Conservation (phyloP, 2,888 invertebrate species). For the Operophtera brumata region DNA sequence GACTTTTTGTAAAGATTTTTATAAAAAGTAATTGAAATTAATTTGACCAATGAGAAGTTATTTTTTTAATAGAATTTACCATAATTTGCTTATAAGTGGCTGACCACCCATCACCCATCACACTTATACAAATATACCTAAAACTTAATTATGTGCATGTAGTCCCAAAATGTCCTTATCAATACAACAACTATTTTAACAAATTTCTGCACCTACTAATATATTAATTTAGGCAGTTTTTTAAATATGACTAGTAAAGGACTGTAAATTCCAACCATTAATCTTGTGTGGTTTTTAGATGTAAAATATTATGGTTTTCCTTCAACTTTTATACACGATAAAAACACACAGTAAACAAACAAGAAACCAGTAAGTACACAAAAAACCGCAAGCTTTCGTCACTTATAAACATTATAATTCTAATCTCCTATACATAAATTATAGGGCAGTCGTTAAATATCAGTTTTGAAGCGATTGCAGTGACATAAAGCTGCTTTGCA, state of each 20-base stretch:
- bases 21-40: too few species aligned
- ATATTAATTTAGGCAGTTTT: too few species aligned
- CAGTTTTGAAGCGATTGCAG: slow-evolving; percentile 68
- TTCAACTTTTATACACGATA: slow-evolving; percentile 12
- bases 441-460: slow-evolving; percentile 71
- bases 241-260: too few species aligned
- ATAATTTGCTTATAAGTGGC: too few species aligned
- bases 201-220: too few species aligned
- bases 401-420: slow-evolving; percentile 62
- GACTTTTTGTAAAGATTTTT: neutral
- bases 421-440: slow-evolving; percentile 71
- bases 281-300: neutral
- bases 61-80: too few species aligned
- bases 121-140: too few species aligned
- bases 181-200: too few species aligned
- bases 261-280: neutral
- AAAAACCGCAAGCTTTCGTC: slow-evolving; percentile 57
- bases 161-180: too few species aligned
- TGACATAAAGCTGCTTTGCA: slow-evolving; percentile 65
- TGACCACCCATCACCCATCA: too few species aligned
- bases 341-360: slow-evolving; percentile 34
- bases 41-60: too few species aligned
- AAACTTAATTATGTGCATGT: too few species aligned
- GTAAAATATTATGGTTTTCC: neutral
- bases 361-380: slow-evolving; percentile 38